Evolutionary conservation across 2,888 invertebrate species (phyloP).

Genomic region (Torymus aiolomorphi): DNA sequence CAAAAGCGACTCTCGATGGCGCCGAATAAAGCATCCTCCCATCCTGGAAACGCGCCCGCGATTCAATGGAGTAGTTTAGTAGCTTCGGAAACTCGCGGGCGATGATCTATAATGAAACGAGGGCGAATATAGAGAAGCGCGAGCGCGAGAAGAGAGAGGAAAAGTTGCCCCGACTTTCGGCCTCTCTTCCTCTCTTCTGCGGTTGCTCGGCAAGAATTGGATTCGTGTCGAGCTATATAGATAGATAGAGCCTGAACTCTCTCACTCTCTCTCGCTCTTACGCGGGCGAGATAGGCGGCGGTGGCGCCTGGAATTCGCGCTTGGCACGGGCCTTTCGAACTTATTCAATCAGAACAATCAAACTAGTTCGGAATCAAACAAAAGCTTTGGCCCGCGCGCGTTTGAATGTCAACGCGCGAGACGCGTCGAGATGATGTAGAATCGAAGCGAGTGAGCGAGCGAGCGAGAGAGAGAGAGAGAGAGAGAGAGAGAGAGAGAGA

Average conservation of each 20-base stretch:
- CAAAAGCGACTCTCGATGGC: too few relatives aligned
- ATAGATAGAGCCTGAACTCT: background rate
- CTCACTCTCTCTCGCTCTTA: too few relatives aligned
- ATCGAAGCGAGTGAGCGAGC: conserved; percentile 26
- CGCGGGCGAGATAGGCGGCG: conserved; percentile 37
- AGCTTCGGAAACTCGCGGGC: conserved; percentile 37
- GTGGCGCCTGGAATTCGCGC: conserved; percentile 51
- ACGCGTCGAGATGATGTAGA: background rate
- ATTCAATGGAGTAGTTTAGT: conserved; percentile 45
- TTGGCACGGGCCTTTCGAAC: conserved; percentile 54
- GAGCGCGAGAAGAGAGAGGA: conserved; percentile 25
- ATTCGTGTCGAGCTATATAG: background rate
- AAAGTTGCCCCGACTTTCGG: conserved; percentile 15
- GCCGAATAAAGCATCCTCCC: too few relatives aligned
- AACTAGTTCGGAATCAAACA: conserved; percentile 62
- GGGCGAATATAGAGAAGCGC: background rate
- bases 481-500: conserved; percentile 32
- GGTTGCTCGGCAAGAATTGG: conserved; percentile 35
- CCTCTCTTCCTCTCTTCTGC: background rate
- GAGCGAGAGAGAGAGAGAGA: conserved; percentile 32
- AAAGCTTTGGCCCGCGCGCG: conserved; percentile 43
- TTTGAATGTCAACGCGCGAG: conserved; percentile 57
- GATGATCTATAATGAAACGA: conserved; percentile 54
- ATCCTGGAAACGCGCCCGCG: too few relatives aligned
- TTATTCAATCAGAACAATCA: conserved; percentile 63